phyloP scores from a whole-genome alignment of 2,797 vertebrate species.

The Cuculus canorus region DNA sequence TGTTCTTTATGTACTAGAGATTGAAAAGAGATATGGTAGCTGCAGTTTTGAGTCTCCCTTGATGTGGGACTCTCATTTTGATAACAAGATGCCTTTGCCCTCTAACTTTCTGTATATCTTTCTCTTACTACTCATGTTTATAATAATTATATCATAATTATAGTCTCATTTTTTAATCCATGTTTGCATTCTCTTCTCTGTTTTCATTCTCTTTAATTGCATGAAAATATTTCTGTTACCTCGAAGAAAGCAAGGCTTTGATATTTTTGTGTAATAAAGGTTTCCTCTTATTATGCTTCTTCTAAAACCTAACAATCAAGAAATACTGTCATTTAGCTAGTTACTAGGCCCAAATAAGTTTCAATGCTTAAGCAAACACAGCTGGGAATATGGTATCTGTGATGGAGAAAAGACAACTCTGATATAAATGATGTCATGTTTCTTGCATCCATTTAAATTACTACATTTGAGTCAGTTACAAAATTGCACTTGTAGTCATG shows the following conservation, averaged over 20 bases:
- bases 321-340: background rate
- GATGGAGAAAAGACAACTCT: background rate
- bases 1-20: background rate
- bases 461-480: background rate
- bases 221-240: background rate
- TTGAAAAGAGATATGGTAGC: background rate
- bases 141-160: background rate
- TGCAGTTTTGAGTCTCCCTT: background rate
- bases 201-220: background rate
- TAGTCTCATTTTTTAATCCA: background rate
- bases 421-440: background rate
- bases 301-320: background rate
- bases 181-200: background rate
- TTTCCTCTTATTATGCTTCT: background rate
- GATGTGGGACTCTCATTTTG: background rate
- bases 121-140: background rate
- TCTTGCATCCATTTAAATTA: background rate
- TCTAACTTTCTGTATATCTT: background rate
- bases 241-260: rapidly evolving
- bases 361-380: background rate
- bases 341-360: background rate
- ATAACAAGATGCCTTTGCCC: background rate
- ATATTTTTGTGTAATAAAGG: constrained; percentile 2
- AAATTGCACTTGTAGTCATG: background rate
- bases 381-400: background rate